Evolutionary conservation across 1,140 invertebrate genomes (phyloP).

Genomic region (Zaprionus nigranus): DNA sequence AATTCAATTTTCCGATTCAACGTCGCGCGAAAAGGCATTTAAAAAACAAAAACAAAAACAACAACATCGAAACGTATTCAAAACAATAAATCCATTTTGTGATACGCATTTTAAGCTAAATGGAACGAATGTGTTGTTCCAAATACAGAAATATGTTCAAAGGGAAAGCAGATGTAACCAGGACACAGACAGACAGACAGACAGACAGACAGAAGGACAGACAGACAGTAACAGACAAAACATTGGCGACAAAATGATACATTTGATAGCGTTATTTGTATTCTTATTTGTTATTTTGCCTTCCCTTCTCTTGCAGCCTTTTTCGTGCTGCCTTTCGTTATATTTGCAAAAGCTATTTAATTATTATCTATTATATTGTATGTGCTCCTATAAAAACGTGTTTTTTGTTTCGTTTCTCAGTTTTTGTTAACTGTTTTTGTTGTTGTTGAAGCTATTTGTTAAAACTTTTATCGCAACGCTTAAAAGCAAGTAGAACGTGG

Average conservation of each 20-base stretch:
- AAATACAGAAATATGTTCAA: conserved; percentile 35
- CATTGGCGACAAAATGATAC: conserved; percentile 6
- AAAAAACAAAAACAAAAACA: conserved; percentile 54
- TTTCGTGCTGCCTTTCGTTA: conserved; percentile 45
- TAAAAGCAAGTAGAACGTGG: conserved; percentile 50
- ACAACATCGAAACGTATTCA: conserved; percentile 21
- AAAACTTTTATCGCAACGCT: conserved; percentile 80
- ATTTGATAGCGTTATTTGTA: neutral
- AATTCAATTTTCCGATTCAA: conserved; percentile 71
- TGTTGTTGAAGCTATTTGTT: conserved; percentile 69
- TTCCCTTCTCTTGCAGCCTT: neutral
- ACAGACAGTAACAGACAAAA: neutral
- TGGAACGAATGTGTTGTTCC: conserved; percentile 50
- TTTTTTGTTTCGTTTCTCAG: conserved; percentile 21
- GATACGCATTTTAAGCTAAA: conserved; percentile 40
- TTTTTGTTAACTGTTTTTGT: conserved; percentile 35
- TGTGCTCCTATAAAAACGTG: neutral
- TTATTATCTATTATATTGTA: conserved; percentile 62
- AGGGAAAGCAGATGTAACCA: conserved; percentile 30
- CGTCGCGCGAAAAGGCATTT: conserved; percentile 45
- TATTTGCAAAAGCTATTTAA: conserved; percentile 80
- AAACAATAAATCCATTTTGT: conserved; percentile 75
- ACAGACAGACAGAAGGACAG: neutral
- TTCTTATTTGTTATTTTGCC: neutral
- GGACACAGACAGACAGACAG: conserved; percentile 3